These are phyloP conservation scores for Drosophila mulleri DNA, from an alignment of 2,888 invertebrate species.

Conservation along the genomic window DNA sequence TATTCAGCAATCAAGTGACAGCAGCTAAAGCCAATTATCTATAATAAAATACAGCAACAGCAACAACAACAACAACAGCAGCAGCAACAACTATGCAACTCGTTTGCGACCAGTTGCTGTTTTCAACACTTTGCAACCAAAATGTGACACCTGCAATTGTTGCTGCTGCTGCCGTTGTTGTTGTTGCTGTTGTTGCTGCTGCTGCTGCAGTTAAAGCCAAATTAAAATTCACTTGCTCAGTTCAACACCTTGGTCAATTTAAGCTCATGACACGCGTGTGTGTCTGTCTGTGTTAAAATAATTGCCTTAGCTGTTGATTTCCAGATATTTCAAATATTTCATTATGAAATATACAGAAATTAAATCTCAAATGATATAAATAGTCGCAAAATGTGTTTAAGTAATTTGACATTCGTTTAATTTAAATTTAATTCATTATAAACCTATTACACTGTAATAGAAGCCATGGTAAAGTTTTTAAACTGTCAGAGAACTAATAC, in stretches of 20 bases:
- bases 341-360: conserved; percentile 31
- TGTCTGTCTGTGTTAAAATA: conserved; percentile 26
- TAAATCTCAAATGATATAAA: conserved; percentile 6
- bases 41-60: conserved; percentile 63
- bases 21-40: conserved; percentile 69
- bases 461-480: not conserved
- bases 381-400: not conserved
- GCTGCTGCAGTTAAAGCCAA: conserved; percentile 57
- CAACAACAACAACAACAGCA: conserved; percentile 28
- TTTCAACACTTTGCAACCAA: conserved; percentile 73
- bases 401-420: conserved; percentile 2
- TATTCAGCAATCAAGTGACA: conserved; percentile 58
- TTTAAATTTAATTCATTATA: not conserved
- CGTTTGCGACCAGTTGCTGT: conserved; percentile 63
- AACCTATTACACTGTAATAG: not conserved
- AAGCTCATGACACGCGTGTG: conserved; percentile 31
- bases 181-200: conserved; percentile 3
- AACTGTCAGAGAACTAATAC: no score
- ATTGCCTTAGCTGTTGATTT: conserved; percentile 45
- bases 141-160: conserved; percentile 75
- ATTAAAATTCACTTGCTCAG: conserved; percentile 74
- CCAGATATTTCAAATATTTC: conserved; percentile 40
- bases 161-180: conserved; percentile 29
- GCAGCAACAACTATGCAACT: conserved; percentile 34
- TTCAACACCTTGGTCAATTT: conserved; percentile 76